Evolutionary conservation across 1,140 invertebrate genomes (phyloP).

Genomic region (Melipona quadrifasciata): DNA sequence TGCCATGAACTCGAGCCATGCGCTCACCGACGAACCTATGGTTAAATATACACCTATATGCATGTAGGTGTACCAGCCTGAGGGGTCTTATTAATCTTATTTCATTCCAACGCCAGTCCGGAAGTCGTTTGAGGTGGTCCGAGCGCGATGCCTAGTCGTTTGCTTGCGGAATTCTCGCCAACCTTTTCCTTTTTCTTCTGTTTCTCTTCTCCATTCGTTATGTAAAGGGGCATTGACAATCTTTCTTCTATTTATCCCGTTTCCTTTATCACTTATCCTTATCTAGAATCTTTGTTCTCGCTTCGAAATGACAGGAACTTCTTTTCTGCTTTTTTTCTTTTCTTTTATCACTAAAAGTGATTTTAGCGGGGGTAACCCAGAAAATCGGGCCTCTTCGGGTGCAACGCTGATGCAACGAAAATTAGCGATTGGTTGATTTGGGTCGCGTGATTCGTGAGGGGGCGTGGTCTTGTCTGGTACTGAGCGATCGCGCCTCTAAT

Average conservation of each 20-base stretch:
- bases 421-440: too few species aligned
- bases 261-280: background rate
- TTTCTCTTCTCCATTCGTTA: background rate
- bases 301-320: too few species aligned
- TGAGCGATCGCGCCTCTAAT: too few species aligned
- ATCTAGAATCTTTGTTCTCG: too few species aligned
- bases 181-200: constrained; percentile 2
- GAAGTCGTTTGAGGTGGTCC: constrained; percentile 50
- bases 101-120: constrained; percentile 49
- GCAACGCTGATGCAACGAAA: too few species aligned
- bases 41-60: constrained; percentile 47
- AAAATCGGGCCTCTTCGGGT: too few species aligned
- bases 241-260: background rate
- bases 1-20: constrained; percentile 30
- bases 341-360: too few species aligned
- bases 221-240: background rate
- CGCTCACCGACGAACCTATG: constrained; percentile 11
- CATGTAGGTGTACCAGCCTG: constrained; percentile 42
- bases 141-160: constrained; percentile 24
- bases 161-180: constrained; percentile 20
- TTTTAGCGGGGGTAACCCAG: too few species aligned
- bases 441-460: too few species aligned
- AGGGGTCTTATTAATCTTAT: constrained; percentile 57
- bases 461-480: too few species aligned
- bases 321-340: too few species aligned